A percentile compares a stretch with the other conserved stretches of the same genome.
Conservation (phyloP, 2,113 vertebrate genomes). For the Tragelaphus buxtoni region DNA sequence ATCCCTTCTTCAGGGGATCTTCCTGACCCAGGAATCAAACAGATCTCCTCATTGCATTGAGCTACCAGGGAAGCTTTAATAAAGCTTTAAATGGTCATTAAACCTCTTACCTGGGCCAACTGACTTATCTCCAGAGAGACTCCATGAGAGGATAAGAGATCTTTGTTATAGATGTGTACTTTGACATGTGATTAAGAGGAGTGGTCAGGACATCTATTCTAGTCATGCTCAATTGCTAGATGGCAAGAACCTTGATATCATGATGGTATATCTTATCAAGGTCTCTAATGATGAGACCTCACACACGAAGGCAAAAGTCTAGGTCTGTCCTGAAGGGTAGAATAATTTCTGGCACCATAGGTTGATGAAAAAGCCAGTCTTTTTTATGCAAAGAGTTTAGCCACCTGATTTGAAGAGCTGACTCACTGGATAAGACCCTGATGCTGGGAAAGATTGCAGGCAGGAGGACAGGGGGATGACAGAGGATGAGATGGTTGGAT, state of each 20-base stretch:
- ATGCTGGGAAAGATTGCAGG: not conserved
- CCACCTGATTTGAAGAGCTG: not conserved
- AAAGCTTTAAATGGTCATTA: not conserved
- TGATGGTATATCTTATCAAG: not conserved
- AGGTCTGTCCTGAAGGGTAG: not conserved
- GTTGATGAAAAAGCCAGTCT: not conserved
- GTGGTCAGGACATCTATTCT: not conserved
- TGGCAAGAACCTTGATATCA: not conserved
- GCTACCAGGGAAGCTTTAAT: not conserved
- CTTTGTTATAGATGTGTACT: not conserved
- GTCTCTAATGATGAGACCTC: not conserved
- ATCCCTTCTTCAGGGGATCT: not conserved
- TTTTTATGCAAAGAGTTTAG: not conserved
- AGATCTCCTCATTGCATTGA: not conserved
- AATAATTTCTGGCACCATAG: not conserved
- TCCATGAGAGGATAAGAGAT: not conserved
- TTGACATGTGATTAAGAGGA: not conserved
- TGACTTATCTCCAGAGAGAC: not conserved
- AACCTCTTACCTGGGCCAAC: not conserved
- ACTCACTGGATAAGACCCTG: not conserved
- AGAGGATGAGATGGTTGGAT: not conserved
- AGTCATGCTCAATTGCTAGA: rapidly evolving
- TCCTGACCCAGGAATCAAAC: not conserved
- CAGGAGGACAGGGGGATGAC: not conserved
- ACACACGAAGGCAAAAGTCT: not conserved